phyloP scores from a whole-genome alignment of 2,113 vertebrate species.

The Crypturellus undulatus region DNA sequence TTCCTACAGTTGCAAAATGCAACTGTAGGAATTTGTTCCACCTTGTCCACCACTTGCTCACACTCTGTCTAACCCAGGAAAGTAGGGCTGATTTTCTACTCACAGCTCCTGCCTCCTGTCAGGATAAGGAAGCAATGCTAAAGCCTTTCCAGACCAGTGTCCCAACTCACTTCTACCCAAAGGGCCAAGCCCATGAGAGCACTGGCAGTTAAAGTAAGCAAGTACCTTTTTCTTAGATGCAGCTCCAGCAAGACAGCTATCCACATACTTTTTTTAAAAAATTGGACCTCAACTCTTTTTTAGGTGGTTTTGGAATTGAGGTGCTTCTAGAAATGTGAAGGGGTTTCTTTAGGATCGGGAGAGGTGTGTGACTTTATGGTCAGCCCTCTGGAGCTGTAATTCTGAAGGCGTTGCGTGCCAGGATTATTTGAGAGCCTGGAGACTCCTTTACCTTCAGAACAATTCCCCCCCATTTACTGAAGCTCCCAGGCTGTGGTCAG shows the following conservation, averaged over 20 bases:
- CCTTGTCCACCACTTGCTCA: background rate
- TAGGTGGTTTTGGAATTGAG: background rate
- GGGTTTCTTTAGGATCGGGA: background rate
- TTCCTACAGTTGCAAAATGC: too few relatives aligned
- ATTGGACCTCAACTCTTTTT: background rate
- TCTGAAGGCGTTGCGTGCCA: background rate
- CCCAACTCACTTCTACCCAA: background rate
- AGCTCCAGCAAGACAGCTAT: background rate
- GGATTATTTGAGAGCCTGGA: background rate
- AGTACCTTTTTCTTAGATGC: background rate
- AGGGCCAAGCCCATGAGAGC: background rate
- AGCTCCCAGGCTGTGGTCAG: background rate
- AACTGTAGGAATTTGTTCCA: background rate
- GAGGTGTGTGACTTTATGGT: background rate
- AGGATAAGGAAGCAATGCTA: background rate
- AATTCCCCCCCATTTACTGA: background rate
- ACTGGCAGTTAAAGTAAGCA: background rate
- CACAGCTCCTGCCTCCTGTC: background rate
- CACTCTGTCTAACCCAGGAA: background rate
- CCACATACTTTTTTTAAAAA: background rate
- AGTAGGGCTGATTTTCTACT: background rate
- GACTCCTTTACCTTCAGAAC: background rate
- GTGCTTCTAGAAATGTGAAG: background rate
- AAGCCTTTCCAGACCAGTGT: background rate
- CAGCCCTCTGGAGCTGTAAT: background rate